phyloP scores from a whole-genome alignment of 2,888 invertebrate species.

The Cistogaster globosa region DNA sequence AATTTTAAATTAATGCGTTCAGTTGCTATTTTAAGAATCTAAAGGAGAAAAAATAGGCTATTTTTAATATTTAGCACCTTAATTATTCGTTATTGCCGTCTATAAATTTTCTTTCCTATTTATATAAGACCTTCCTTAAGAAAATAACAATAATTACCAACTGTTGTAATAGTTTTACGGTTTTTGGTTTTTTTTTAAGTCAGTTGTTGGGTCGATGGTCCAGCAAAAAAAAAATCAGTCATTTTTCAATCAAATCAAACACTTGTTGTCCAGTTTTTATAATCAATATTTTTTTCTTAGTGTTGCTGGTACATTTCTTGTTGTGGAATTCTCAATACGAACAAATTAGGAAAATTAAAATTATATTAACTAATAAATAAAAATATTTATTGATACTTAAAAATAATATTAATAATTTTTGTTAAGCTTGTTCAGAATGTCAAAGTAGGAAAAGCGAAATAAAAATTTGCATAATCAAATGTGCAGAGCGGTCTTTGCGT shows the following conservation, averaged over 20 bases:
- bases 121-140: neutral
- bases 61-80: too few species aligned
- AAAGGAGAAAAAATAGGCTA: too few species aligned
- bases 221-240: constrained; percentile 46
- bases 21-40: too few species aligned
- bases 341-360: constrained; percentile 69
- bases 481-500: too few species aligned
- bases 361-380: constrained; percentile 40
- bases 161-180: constrained; percentile 55
- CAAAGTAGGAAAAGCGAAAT: neutral
- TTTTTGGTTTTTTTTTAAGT: constrained; percentile 37
- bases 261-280: constrained; percentile 65
- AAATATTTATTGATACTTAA: constrained; percentile 33
- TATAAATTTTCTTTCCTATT: neutral
- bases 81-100: neutral
- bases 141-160: neutral
- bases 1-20: too few species aligned
- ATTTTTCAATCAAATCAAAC: constrained; percentile 69
- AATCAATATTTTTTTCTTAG: constrained; percentile 23
- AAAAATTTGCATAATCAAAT: neutral
- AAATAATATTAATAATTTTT: constrained; percentile 22
- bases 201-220: constrained; percentile 19
- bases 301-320: constrained; percentile 6
- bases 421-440: constrained; percentile 37
- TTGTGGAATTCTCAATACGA: constrained; percentile 50